Conservation (phyloP, 2,113 vertebrate genomes). For the Sitta europaea region DNA sequence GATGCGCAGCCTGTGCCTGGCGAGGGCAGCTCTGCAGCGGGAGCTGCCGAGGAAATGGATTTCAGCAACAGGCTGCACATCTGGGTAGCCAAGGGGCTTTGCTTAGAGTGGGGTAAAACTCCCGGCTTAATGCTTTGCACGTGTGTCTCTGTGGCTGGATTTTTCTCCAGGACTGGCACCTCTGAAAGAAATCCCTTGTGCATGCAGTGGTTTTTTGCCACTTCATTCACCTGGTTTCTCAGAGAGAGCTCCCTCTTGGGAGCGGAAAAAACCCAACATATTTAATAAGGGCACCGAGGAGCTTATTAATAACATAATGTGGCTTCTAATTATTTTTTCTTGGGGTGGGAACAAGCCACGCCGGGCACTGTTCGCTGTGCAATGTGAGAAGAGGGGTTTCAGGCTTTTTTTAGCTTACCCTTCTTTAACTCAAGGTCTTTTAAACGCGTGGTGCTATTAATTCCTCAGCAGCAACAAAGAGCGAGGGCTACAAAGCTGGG, state of each 20-base stretch:
- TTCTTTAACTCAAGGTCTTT: not conserved
- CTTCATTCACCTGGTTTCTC: not conserved
- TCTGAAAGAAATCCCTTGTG: not conserved
- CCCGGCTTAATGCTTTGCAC: not conserved
- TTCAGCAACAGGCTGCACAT: not conserved
- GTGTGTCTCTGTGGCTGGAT: not conserved
- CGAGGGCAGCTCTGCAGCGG: not conserved
- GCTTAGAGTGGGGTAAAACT: not conserved
- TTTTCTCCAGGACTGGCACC: not conserved
- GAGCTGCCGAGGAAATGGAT: not conserved
- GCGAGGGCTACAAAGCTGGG: not conserved
- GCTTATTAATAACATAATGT: not conserved
- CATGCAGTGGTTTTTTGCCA: accelerated
- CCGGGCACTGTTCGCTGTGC: accelerated
- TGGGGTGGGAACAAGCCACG: not conserved
- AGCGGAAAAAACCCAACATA: not conserved
- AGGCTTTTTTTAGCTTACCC: not conserved
- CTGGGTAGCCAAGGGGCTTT: slow-evolving; percentile 8
- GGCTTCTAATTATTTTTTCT: not conserved
- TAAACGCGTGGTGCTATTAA: not conserved
- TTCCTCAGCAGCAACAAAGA: not conserved
- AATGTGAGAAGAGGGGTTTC: accelerated
- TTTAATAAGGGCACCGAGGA: not conserved
- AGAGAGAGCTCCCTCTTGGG: not conserved
- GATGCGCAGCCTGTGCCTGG: not conserved